Conservation (phyloP, 2,797 vertebrate species). For the Serranus cabrilla region DNA sequence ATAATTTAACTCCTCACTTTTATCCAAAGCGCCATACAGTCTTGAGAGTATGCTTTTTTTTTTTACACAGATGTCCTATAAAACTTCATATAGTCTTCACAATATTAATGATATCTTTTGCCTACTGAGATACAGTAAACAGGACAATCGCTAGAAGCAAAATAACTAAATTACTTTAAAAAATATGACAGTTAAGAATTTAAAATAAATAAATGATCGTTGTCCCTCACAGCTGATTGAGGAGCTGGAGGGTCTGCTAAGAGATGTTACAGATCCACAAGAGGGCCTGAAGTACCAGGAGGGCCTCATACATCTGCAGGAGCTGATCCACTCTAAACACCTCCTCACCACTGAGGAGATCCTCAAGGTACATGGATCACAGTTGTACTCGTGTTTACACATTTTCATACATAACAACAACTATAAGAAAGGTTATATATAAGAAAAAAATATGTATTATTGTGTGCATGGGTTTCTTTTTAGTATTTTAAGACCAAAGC, state of each 20-base stretch:
- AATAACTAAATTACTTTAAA: background rate
- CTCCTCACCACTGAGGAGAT: constrained; percentile 85
- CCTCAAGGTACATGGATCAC: constrained; percentile 85
- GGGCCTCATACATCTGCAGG: constrained; percentile 83
- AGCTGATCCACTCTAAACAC: constrained; percentile 87
- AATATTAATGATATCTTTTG: background rate
- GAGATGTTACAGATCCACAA: constrained; percentile 73
- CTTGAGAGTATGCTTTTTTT: background rate
- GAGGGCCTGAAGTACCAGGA: constrained; percentile 78
- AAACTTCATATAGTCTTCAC: background rate
- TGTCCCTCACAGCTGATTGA: constrained; percentile 85
- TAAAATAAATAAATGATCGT: background rate
- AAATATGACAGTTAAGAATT: background rate
- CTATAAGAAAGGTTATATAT: background rate
- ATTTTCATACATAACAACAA: background rate
- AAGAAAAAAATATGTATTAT: background rate
- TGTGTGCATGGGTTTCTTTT: background rate
- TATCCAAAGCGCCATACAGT: background rate
- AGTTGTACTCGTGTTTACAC: background rate
- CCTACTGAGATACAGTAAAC: background rate
- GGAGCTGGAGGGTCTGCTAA: constrained; percentile 85
- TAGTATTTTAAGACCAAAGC: background rate
- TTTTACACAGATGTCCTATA: background rate
- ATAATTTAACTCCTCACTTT: background rate
- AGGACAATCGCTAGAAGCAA: background rate